These are phyloP conservation scores for Murina feae DNA, from an alignment of 2,113 vertebrate species.

Conservation along the genomic window DNA sequence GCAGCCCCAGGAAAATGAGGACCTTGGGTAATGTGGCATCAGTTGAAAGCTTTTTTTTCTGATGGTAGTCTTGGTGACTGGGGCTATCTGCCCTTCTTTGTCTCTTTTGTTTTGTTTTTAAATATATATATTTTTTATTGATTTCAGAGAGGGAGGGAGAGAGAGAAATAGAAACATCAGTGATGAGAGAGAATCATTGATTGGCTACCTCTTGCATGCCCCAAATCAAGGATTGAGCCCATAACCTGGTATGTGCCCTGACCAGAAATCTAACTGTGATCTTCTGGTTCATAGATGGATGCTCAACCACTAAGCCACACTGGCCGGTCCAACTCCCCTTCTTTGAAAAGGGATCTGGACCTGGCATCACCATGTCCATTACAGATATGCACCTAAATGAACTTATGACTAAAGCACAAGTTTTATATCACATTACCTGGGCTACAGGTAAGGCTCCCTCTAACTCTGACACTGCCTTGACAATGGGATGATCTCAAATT, in stretches of 20 bases:
- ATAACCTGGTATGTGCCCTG: too few relatives aligned
- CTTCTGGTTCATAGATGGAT: too few relatives aligned
- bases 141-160: too few relatives aligned
- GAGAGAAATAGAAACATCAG: too few relatives aligned
- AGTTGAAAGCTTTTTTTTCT: neutral
- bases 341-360: neutral
- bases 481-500: neutral
- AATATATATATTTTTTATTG: too few relatives aligned
- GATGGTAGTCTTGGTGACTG: neutral
- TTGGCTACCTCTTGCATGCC: too few relatives aligned
- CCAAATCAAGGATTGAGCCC: too few relatives aligned
- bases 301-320: too few relatives aligned
- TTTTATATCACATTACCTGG: neutral
- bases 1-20: neutral
- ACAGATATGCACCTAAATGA: neutral
- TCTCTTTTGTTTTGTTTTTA: too few relatives aligned
- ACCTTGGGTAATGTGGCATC: neutral
- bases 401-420: neutral
- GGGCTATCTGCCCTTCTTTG: neutral
- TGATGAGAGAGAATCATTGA: too few relatives aligned
- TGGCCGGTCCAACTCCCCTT: neutral
- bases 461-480: neutral
- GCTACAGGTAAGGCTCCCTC: rapidly evolving
- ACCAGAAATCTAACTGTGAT: too few relatives aligned
- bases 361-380: neutral